phyloP scores from a whole-genome alignment of 2,113 vertebrate genomes.

The Circaetus cinerascens region DNA sequence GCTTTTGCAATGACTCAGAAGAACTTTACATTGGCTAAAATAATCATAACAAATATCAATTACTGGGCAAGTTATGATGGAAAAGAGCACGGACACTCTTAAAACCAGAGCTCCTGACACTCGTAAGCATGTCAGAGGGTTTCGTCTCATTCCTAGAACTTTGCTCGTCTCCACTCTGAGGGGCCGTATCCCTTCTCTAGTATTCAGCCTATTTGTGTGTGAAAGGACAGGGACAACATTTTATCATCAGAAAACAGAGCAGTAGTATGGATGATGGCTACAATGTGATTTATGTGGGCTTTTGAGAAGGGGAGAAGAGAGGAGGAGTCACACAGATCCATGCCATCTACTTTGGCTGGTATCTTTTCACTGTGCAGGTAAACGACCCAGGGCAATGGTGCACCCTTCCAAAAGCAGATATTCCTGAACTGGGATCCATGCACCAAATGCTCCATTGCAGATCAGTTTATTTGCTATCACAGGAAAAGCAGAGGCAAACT shows the following conservation, averaged over 20 bases:
- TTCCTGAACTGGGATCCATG: background rate
- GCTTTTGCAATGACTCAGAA: background rate
- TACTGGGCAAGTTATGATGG: background rate
- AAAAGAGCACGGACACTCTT: background rate
- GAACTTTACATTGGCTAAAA: background rate
- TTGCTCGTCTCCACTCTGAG: fast-evolving
- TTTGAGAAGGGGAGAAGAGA: background rate
- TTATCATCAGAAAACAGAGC: background rate
- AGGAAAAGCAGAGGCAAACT: background rate
- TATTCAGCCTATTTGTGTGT: background rate
- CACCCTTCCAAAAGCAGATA: background rate
- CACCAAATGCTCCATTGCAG: background rate
- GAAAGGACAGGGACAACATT: background rate
- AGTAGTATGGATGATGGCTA: too few relatives aligned
- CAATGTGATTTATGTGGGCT: background rate
- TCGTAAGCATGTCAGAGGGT: background rate
- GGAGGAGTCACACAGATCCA: fast-evolving
- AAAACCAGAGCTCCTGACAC: background rate
- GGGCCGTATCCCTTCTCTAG: fast-evolving
- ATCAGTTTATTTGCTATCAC: background rate
- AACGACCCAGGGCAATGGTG: background rate
- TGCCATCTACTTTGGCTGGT: background rate
- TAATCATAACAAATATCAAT: background rate
- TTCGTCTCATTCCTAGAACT: background rate
- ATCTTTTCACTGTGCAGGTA: background rate